A percentile compares a stretch with the other conserved stretches of the same genome.
These are phyloP conservation scores for Mastacembelus armatus DNA, from an alignment of 2,797 vertebrate genomes.

Conservation along the genomic window DNA sequence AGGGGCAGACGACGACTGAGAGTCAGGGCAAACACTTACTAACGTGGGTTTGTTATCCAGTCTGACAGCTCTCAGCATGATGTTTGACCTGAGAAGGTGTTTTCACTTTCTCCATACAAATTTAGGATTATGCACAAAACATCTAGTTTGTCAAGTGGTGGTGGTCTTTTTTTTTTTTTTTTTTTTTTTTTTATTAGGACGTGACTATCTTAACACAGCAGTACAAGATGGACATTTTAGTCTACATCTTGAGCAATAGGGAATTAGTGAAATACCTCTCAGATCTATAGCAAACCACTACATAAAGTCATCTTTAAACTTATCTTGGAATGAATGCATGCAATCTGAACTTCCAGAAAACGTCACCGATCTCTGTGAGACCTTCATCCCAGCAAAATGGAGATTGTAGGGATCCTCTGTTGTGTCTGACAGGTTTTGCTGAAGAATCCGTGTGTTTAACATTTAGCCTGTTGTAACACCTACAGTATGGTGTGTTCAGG, in stretches of 20 bases:
- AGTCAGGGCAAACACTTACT: slow-evolving; percentile 10
- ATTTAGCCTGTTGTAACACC: slow-evolving; percentile 51
- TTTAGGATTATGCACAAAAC: slow-evolving; percentile 34
- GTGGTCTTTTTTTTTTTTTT: too few relatives aligned
- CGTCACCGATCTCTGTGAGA: slow-evolving; percentile 15
- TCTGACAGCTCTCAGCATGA: slow-evolving; percentile 29
- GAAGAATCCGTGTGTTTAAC: slow-evolving; percentile 47
- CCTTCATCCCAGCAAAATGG: slow-evolving; percentile 17
- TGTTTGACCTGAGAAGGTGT: slow-evolving; percentile 38
- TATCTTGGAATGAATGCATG: slow-evolving; percentile 34
- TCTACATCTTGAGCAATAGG: slow-evolving; percentile 5
- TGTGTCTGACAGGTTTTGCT: slow-evolving; percentile 34
- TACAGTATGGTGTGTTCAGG: slow-evolving; percentile 36
- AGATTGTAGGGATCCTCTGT: slow-evolving; percentile 32
- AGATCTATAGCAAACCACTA: slow-evolving; percentile 19
- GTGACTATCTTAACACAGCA: slow-evolving; percentile 9
- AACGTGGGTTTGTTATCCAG: slow-evolving; percentile 38
- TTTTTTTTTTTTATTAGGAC: slow-evolving; percentile 20
- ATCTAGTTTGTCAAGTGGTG: slow-evolving; percentile 7
- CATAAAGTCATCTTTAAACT: slow-evolving; percentile 1
- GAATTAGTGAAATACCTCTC: slow-evolving; percentile 1
- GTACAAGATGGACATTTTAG: background rate
- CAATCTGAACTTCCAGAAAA: slow-evolving; percentile 26
- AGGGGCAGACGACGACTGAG: slow-evolving; percentile 6
- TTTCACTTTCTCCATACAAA: slow-evolving; percentile 33